A percentile compares a stretch with the other conserved stretches of the same genome.
phyloP scores from a whole-genome alignment of 2,113 vertebrate species.

The Theristicus caerulescens region DNA sequence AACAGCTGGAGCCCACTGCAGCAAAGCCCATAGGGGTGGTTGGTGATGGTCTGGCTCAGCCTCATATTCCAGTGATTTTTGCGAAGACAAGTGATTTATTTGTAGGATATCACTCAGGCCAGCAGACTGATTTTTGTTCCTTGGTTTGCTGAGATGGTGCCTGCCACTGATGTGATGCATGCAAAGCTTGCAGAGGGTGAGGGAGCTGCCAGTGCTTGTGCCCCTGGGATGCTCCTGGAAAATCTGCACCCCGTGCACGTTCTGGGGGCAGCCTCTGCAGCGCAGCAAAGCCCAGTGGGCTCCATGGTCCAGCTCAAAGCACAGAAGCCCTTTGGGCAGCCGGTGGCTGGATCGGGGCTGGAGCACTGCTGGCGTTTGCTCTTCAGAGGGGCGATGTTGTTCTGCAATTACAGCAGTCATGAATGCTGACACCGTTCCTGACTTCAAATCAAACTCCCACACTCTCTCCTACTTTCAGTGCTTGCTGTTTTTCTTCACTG shows the following conservation, averaged over 20 bases:
- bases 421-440: background rate
- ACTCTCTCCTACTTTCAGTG: background rate
- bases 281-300: fast-evolving
- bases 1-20: background rate
- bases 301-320: fast-evolving
- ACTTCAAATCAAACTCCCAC: conserved; percentile 13
- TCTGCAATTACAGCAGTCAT: background rate
- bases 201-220: background rate
- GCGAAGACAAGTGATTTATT: background rate
- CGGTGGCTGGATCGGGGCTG: fast-evolving
- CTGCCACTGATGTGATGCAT: background rate
- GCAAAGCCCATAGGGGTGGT: background rate
- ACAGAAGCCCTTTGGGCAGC: background rate
- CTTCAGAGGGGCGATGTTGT: background rate
- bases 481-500: background rate
- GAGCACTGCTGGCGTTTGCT: background rate
- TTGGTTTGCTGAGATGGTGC: background rate
- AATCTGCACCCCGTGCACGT: fast-evolving
- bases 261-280: background rate
- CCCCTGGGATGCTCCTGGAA: background rate
- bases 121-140: background rate
- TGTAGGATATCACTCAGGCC: background rate
- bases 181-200: background rate
- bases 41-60: background rate
- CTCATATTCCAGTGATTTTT: background rate